These are phyloP conservation scores for Darevskia mixta DNA, from an alignment of 2,797 vertebrate species.

Conservation along the genomic window DNA sequence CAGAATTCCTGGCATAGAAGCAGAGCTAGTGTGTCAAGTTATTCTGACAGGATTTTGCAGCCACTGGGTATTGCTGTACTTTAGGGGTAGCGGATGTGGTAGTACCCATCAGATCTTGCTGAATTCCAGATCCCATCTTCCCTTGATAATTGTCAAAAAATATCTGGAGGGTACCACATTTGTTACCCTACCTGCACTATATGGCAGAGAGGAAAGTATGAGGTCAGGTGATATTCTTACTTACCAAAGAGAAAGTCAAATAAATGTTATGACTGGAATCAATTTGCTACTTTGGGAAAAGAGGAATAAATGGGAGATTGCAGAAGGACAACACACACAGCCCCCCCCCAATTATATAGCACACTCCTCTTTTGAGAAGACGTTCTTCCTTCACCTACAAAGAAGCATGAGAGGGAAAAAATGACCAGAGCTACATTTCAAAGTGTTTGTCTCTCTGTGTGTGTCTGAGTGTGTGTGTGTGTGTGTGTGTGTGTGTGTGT, in stretches of 20 bases:
- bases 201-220: too few species aligned
- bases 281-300: not conserved
- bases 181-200: not conserved
- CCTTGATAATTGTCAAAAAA: too few species aligned
- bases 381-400: not conserved
- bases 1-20: not conserved
- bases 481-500: not conserved
- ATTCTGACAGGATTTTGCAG: not conserved
- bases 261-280: not conserved
- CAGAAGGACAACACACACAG: too few species aligned
- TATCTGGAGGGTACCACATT: too few species aligned
- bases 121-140: too few species aligned
- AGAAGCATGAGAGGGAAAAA: not conserved
- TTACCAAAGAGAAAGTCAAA: slow-evolving; percentile 1
- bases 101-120: too few species aligned
- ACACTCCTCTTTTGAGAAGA: not conserved
- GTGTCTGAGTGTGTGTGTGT: too few species aligned
- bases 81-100: too few species aligned
- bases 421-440: not conserved
- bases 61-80: too few species aligned
- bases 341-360: too few species aligned
- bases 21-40: not conserved
- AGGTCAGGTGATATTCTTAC: not conserved
- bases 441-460: too few species aligned
- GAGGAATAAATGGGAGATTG: not conserved